A percentile compares a stretch with the other conserved stretches of the same genome.
Evolutionary conservation across 2,888 invertebrate species (phyloP).

Genomic region (Phorcus lineatus): DNA sequence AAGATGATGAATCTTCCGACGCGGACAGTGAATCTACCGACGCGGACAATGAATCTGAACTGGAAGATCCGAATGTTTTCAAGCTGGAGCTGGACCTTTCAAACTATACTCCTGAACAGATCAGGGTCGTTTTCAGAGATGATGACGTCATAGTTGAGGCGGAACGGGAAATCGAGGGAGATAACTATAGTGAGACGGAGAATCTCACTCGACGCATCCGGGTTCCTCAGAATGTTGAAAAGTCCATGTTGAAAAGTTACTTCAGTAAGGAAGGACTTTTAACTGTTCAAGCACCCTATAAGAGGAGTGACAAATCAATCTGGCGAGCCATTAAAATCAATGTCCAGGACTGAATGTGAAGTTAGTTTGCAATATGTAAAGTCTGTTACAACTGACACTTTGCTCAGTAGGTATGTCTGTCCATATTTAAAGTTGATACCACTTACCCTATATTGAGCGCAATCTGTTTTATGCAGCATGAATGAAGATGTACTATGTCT

Average conservation of each 20-base stretch:
- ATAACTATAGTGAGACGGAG: not conserved
- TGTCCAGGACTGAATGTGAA: too few relatives aligned
- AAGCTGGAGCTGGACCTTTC: not conserved
- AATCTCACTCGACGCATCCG: not conserved
- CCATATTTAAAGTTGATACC: too few relatives aligned
- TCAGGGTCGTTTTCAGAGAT: not conserved
- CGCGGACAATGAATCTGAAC: not conserved
- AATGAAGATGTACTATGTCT: too few relatives aligned
- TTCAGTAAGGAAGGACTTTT: not conserved
- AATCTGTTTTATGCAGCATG: too few relatives aligned
- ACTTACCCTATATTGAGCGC: too few relatives aligned
- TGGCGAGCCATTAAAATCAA: too few relatives aligned
- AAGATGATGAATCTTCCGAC: not conserved
- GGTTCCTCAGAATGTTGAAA: not conserved
- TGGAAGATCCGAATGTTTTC: not conserved
- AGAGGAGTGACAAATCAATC: too few relatives aligned
- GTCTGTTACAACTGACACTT: too few relatives aligned
- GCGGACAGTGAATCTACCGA: too few relatives aligned
- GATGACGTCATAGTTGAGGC: constrained; percentile 6
- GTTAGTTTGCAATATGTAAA: too few relatives aligned
- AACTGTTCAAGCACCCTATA: not conserved
- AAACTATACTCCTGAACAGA: not conserved
- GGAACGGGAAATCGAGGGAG: not conserved
- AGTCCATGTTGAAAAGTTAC: not conserved
- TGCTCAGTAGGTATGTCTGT: too few relatives aligned